Percentiles rank a stretch among this genome's conserved stretches.
These are phyloP conservation scores for Leucosticte australis DNA, from an alignment of 2,113 vertebrate genomes.

Conservation along the genomic window DNA sequence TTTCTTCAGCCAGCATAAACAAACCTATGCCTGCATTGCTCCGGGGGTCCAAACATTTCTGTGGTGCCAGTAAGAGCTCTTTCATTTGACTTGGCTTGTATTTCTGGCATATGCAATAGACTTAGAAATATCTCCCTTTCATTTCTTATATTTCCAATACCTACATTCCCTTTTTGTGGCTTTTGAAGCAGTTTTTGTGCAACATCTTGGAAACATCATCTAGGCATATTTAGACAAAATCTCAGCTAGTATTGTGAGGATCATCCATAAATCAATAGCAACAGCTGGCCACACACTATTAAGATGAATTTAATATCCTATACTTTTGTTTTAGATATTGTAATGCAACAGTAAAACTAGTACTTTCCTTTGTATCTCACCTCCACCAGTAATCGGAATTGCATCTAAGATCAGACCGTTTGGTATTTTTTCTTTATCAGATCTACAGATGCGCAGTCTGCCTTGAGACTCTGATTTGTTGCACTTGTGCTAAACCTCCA, in stretches of 20 bases:
- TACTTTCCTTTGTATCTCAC: background rate
- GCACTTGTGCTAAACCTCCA: background rate
- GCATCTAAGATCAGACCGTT: background rate
- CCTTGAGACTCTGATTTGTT: background rate
- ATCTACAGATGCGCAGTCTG: background rate
- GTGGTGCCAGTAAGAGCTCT: background rate
- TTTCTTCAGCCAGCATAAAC: slow-evolving; percentile 20
- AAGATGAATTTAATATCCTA: background rate
- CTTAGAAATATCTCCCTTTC: background rate
- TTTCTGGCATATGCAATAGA: background rate
- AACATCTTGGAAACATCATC: background rate
- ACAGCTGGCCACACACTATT: background rate
- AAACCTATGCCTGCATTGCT: background rate
- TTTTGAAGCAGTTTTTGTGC: background rate
- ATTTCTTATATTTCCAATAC: background rate
- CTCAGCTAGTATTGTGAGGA: background rate
- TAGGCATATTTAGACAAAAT: background rate
- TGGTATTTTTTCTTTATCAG: background rate
- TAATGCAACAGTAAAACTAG: background rate
- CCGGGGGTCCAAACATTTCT: background rate
- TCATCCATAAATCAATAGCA: background rate
- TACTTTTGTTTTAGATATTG: background rate
- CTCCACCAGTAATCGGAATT: background rate
- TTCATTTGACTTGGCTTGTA: slow-evolving; percentile 23
- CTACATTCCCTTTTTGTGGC: background rate